phyloP scores from a whole-genome alignment of 2,113 vertebrate genomes.

The Pachypanchax playfairii region DNA sequence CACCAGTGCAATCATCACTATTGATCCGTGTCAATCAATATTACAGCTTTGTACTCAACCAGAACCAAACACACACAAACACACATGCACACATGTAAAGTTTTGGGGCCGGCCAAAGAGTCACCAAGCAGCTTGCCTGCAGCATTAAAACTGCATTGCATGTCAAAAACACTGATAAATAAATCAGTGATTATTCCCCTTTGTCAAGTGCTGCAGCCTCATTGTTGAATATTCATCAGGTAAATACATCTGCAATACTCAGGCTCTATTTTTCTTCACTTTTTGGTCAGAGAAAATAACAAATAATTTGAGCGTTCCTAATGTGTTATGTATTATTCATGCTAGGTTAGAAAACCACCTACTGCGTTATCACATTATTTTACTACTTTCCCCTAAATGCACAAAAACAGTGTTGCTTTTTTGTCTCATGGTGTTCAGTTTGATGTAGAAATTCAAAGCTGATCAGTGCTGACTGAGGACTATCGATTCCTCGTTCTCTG shows the following conservation, averaged over 20 bases:
- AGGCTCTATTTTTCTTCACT: constrained; percentile 4
- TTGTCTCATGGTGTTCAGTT: constrained; percentile 19
- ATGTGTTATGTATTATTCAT: background rate
- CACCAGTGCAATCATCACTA: constrained; percentile 57
- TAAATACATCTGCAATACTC: constrained; percentile 67
- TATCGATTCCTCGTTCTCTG: constrained; percentile 45
- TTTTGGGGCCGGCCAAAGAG: constrained; percentile 35
- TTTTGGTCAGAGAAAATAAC: constrained; percentile 11
- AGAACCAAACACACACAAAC: background rate
- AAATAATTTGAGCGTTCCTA: constrained; percentile 17
- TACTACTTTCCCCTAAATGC: background rate
- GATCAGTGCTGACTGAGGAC: constrained; percentile 43
- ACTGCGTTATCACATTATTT: background rate
- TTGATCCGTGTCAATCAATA: constrained; percentile 63
- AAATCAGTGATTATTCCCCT: constrained; percentile 71
- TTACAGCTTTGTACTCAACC: constrained; percentile 24
- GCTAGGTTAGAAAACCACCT: constrained; percentile 14
- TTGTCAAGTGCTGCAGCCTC: constrained; percentile 60
- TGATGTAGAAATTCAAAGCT: constrained; percentile 35
- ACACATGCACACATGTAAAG: constrained; percentile 12
- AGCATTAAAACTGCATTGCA: constrained; percentile 52
- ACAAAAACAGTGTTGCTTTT: constrained; percentile 6
- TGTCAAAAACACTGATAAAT: constrained; percentile 75
- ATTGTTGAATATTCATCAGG: constrained; percentile 77
- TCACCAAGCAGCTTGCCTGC: constrained; percentile 44